Base-by-base conservation (phyloP, 2,113 vertebrate genomes). In the Uria lomvia region DNA sequence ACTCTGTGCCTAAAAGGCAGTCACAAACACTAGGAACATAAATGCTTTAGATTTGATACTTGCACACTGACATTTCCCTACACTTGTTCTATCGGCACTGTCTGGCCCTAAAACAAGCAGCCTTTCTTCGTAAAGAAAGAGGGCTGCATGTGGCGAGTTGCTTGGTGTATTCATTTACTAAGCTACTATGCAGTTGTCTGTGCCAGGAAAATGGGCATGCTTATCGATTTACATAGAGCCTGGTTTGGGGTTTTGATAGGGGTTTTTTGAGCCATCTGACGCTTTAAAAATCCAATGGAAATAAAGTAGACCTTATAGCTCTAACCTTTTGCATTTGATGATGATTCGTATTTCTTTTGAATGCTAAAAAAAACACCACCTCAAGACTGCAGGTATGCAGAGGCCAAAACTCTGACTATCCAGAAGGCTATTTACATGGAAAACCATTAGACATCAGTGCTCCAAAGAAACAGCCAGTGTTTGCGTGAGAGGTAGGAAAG, bases 181-280 rank as follows among this genome's bases (percentile, higher is more conserved):
- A 62, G 40, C 32, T 65, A 34, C 63, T 13, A 13, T 12, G 36
- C 84, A 73, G 58, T 15, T 14, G 3, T 32, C 40, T 20, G 15
- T 16, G 16, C 43, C 40, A 68, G 34, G 30, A 77, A 55, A 34
- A 40, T 4, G 5, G 63, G 14, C 19, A 2, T 20, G 24, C 27
- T 49, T 55, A 45, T 6, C 1, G 0, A 52, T 42, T 16, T 63
- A 49, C 2, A 2, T 23, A 59, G 38, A 36, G 55, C 29, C 47
- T 50, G 27, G 14, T 22, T 16, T 70, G 22, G 15, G 19, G 8
- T 15, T 17, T 16, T 66, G 5, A 5, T 47, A 49, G 38, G 3
- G 3, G 0, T 1, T 30, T 21, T 23, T 5, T 38, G 9, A 81
- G 40, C n/a, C 45, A 27, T 6, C 30, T 21, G 19, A 45, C 21